Evolutionary conservation across 2,797 vertebrate species (phyloP).

Genomic region (Lacerta bilineata): DNA sequence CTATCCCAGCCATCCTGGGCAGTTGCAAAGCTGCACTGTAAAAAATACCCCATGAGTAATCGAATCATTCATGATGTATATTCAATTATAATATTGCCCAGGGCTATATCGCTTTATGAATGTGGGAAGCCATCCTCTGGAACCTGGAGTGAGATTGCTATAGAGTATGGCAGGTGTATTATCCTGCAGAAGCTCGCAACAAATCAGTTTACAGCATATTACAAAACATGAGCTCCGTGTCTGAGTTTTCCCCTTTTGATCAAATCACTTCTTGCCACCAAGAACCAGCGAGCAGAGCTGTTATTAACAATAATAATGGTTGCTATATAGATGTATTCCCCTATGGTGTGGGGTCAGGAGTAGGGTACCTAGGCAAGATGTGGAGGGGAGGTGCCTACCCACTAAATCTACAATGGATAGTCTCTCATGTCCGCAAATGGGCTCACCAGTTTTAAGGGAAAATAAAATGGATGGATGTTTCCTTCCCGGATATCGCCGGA

Average conservation of each 20-base stretch:
- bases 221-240: conserved; percentile 24
- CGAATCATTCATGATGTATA: conserved; percentile 64
- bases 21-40: conserved; percentile 15
- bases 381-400: conserved; percentile 20
- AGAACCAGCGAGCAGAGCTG: conserved; percentile 21
- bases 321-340: accelerated
- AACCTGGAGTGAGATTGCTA: conserved; percentile 54
- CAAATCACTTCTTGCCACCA: conserved; percentile 20
- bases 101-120: conserved; percentile 53
- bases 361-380: accelerated
- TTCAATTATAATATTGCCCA: conserved; percentile 70
- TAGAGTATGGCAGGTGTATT: neutral
- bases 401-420: conserved; percentile 27
- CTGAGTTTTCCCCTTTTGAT: neutral
- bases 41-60: conserved; percentile 54
- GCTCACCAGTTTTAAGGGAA: conserved; percentile 54
- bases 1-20: conserved; percentile 39
- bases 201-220: conserved; percentile 25
- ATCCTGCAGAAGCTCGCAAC: conserved; percentile 14
- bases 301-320: conserved; percentile 21
- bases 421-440: neutral
- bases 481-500: conserved; percentile 37
- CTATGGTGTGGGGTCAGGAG: conserved; percentile 1
- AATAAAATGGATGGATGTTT: conserved; percentile 18
- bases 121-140: conserved; percentile 52